Conservation (phyloP, 2,113 vertebrate species). For the Corythoichthys haematopterus region DNA sequence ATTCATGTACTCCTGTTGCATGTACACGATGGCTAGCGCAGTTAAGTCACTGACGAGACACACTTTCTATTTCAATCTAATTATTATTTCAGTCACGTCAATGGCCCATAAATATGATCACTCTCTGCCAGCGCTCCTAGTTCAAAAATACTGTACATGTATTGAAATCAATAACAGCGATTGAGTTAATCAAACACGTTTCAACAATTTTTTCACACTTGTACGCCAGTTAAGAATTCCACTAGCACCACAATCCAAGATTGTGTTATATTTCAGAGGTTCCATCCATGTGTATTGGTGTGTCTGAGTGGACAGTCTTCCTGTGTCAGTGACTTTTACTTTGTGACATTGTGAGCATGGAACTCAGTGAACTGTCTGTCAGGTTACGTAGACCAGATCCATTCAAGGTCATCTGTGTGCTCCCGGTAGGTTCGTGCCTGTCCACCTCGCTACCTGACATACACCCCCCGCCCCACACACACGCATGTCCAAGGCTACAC, state of each 20-base stretch:
- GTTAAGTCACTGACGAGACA: no score
- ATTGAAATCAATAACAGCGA: not conserved
- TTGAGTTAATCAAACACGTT: not conserved
- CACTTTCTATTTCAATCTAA: no score
- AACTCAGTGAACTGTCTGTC: conserved; percentile 44
- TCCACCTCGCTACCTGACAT: conserved; percentile 20
- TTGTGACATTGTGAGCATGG: conserved; percentile 35
- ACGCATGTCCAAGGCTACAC: conserved; percentile 1
- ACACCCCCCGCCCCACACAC: conserved; percentile 11
- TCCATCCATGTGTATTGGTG: conserved; percentile 8
- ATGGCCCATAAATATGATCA: no score
- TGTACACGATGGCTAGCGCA: no score
- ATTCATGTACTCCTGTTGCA: no score
- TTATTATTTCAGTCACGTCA: no score
- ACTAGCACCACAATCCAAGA: not conserved
- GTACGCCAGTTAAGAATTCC: not conserved
- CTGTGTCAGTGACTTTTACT: conserved; percentile 33
- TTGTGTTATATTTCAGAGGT: not conserved
- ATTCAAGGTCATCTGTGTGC: conserved; percentile 42
- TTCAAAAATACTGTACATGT: no score
- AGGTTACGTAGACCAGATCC: conserved; percentile 45
- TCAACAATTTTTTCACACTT: no score
- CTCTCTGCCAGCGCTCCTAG: no score
- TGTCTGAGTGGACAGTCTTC: not conserved
- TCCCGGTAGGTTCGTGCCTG: conserved; percentile 28